Conservation (phyloP, 2,797 vertebrate genomes). For the Pteronotus mesoamericanus region DNA sequence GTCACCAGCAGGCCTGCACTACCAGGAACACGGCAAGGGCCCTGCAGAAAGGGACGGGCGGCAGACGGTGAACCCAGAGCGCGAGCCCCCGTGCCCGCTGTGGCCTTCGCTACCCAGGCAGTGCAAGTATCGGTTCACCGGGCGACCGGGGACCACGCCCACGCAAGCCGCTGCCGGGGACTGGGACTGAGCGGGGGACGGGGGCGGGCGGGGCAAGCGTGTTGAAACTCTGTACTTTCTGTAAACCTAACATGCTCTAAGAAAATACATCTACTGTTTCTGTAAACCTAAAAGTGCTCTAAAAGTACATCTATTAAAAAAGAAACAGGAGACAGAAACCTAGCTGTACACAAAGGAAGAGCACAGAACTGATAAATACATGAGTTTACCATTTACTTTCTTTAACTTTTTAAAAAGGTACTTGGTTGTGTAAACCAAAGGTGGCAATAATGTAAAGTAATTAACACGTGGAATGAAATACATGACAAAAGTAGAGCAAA, state of each 20-base stretch:
- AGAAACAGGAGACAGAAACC: background rate
- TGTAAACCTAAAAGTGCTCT: background rate
- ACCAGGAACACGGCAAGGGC: background rate
- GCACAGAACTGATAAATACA: background rate
- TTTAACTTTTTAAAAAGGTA: background rate
- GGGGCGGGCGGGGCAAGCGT: background rate
- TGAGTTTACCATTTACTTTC: background rate
- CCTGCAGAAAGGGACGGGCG: background rate
- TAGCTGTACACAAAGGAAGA: background rate
- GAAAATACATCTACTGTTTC: background rate
- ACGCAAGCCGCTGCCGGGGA: too few relatives aligned
- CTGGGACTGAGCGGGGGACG: background rate
- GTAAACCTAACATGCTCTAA: background rate
- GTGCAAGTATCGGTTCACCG: too few relatives aligned
- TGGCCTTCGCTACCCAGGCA: too few relatives aligned
- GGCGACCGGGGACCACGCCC: too few relatives aligned
- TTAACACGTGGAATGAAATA: background rate
- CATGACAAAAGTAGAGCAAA: background rate
- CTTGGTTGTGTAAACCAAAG: background rate
- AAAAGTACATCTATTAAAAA: background rate
- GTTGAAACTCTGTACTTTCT: background rate
- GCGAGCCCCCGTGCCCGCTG: background rate
- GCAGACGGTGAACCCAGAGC: background rate
- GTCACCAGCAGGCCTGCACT: background rate
- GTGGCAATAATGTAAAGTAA: background rate